Base-by-base conservation (phyloP, 2,888 invertebrate species). In the Nemapogon koenigi region DNA sequence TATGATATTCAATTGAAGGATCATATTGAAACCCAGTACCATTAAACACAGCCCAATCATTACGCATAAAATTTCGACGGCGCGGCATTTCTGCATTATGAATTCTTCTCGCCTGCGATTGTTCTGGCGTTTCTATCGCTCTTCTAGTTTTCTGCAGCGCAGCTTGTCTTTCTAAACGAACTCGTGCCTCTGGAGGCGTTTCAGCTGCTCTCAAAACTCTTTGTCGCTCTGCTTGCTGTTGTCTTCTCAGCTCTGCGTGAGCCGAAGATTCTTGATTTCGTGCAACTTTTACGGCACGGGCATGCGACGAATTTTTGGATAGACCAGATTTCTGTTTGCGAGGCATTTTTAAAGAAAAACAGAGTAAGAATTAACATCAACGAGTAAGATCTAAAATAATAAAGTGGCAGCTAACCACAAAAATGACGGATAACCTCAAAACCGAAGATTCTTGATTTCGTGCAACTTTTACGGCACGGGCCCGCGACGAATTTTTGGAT, bases 201-300 rank as follows among this genome's bases (percentile, higher is more conserved):
- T 37, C 37, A 37, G 37, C 27, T 16, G 37, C 37, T 37, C 37
- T 37, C 29, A 29, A 28, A 37, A 17, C 17, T 7, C 19, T 29
- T 37, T 37, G 37, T 29, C 37, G 37, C 29, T 28, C 18, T 2
- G 37, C 37, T 37, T 37, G 29, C 14, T 37, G 28, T 37, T 37
- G 29, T 37, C 37, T 37, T 37, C 37, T 37, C 37, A 28, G 29
- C 37, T 37, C 37, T 37, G 37, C 29, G 16, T 37, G 37, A 37
- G 11, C 28, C 29, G 29, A 37, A 37, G 37, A 8, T 37, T 37
- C 29, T 37, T 28, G 37, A 37, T 37, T 37, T 37, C 37, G 37
- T 37, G 37, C 37, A 37, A 36, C 36, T 36, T 26, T 36, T 36
- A 27, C 36, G 3, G 36, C 26, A 36, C 36, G 36, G 36, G 36